Evolutionary conservation across 1,140 invertebrate species (phyloP).

Genomic region (Eubasilissa regina): DNA sequence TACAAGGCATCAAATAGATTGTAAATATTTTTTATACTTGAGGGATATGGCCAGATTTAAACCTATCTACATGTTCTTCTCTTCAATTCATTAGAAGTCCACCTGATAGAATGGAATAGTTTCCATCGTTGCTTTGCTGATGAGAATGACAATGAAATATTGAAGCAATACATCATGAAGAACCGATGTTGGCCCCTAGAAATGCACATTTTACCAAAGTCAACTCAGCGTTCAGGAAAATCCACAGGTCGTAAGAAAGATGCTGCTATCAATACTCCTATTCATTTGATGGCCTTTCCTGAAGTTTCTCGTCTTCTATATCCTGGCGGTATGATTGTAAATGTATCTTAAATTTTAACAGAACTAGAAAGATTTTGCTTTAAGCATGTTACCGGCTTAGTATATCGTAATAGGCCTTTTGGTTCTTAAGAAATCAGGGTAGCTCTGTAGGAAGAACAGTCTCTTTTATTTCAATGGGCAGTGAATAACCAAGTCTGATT

Average conservation of each 20-base stretch:
- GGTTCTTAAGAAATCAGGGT: too few species aligned
- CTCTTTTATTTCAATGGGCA: too few species aligned
- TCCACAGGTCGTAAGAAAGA: constrained; percentile 4
- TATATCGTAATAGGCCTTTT: too few species aligned
- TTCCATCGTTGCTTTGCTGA: constrained; percentile 37
- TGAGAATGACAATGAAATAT: constrained; percentile 20
- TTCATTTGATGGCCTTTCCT: constrained; percentile 31
- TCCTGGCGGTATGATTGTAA: constrained; percentile 27
- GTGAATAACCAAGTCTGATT: too few species aligned
- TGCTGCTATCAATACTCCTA: neutral
- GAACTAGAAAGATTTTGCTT: too few species aligned
- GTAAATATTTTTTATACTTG: too few species aligned
- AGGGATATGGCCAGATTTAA: too few species aligned
- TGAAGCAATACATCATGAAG: constrained; percentile 22
- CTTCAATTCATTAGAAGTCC: constrained; percentile 10
- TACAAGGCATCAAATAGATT: too few species aligned
- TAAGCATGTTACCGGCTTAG: too few species aligned
- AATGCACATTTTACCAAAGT: constrained; percentile 1
- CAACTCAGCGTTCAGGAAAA: neutral
- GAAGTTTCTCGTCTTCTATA: constrained; percentile 30
- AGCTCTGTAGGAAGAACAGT: too few species aligned
- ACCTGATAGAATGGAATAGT: constrained; percentile 24
- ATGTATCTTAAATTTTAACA: neutral
- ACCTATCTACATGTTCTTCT: neutral
- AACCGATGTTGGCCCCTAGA: constrained; percentile 14